These are phyloP conservation scores for Brienomyrus brachyistius DNA, from an alignment of 2,113 vertebrate genomes.

Conservation along the genomic window DNA sequence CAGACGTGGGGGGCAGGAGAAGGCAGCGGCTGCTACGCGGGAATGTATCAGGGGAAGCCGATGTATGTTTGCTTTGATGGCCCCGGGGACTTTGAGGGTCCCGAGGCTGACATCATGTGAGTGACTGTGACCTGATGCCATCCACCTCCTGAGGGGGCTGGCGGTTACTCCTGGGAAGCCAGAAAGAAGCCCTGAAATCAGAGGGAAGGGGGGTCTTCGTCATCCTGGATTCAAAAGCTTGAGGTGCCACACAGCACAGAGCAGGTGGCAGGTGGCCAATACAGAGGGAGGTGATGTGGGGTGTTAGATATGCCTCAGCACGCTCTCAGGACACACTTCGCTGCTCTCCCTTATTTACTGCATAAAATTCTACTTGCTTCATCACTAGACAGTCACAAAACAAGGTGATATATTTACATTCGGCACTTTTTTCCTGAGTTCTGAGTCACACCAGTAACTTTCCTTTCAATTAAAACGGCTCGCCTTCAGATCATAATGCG, in stretches of 20 bases:
- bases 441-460: background rate
- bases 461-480: background rate
- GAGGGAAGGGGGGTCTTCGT: background rate
- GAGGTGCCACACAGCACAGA: background rate
- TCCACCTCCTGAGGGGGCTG: background rate
- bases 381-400: background rate
- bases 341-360: background rate
- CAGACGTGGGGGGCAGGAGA: slow-evolving; percentile 18
- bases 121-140: slow-evolving; percentile 38
- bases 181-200: background rate
- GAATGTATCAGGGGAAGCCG: slow-evolving; percentile 36
- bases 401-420: slow-evolving; percentile 8
- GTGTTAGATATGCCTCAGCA: background rate
- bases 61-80: slow-evolving; percentile 32
- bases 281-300: background rate
- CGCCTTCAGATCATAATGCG: background rate
- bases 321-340: background rate
- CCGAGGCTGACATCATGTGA: slow-evolving; percentile 36
- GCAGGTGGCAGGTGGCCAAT: background rate
- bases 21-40: slow-evolving; percentile 21
- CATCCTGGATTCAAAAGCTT: background rate
- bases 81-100: slow-evolving; percentile 34
- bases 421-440: background rate
- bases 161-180: slow-evolving; percentile 22
- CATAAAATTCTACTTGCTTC: background rate